Base-by-base conservation (phyloP, 1,140 invertebrate species). In the Papilio helenus region DNA sequence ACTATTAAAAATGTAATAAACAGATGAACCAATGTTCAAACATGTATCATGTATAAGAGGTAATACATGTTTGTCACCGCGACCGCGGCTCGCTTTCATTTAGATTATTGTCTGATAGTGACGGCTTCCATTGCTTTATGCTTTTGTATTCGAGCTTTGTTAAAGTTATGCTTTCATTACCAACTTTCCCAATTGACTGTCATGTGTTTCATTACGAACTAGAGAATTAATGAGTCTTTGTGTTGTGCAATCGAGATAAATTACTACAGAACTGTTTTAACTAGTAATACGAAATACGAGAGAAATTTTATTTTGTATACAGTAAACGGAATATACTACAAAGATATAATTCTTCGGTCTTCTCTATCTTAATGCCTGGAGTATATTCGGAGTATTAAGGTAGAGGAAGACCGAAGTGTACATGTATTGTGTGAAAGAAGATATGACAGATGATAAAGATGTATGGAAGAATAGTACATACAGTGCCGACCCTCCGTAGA, bases 91-190 rank as follows among this genome's bases (percentile, higher is more conserved):
- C 58, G 58, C 20, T 61, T 26, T 61, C 58, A 61, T 61, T 61
- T 61, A 61, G 58, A 61, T 61, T 23, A 61, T 61, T 61, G 58
- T 18, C 58, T 61, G 58, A 61, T 61, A 61, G 58, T 61, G 58
- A 26, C 20, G 58, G 58, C 3, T 61, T 14, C 58, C 23, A 9
- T 23, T 26, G 58, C 58, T 61, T 29, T 61, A 61, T 61, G 58
- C 58, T 26, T 61, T 61, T 61, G 58, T 61, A 61, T 26, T 16
- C 20, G 58, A 23, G 58, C 58, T 26, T 61, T 61, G 58, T 61
- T 26, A 61, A 61, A 61, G 58, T 61, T 61, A 61, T 10, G 23
- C 16, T 61, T 61, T 26, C 23, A 61, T 61, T 61, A 61, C 58
- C 58, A 61, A 61, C 58, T 61, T 61, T 26, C 14, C 23, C 9